Conservation (phyloP, 1,140 invertebrate genomes). For the Nephotettix cincticeps region DNA sequence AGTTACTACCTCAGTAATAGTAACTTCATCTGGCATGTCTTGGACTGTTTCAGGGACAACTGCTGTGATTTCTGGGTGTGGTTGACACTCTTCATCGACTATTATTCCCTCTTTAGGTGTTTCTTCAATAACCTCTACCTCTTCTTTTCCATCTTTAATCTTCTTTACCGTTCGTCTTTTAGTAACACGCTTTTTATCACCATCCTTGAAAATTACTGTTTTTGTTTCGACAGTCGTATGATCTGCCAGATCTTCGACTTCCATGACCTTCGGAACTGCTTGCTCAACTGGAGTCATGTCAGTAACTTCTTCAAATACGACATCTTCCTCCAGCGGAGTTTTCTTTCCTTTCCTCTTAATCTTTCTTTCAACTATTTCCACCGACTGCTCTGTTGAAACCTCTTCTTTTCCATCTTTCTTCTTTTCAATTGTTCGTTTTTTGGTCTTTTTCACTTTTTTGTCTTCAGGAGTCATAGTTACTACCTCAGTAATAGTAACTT, state of each 20-base stretch:
- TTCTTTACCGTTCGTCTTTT: conserved; percentile 41
- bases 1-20: conserved; percentile 47
- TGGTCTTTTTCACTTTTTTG: conserved; percentile 36
- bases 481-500: conserved; percentile 36
- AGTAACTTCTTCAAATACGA: conserved; percentile 35
- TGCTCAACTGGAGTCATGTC: conserved; percentile 41
- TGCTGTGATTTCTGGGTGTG: conserved; percentile 31
- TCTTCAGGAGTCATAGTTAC: conserved; percentile 35
- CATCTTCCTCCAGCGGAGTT: neutral
- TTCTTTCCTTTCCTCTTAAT: conserved; percentile 44
- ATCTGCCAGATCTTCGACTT: conserved; percentile 19
- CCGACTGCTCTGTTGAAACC: conserved; percentile 40
- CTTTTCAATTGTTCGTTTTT: conserved; percentile 42
- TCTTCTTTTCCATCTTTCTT: conserved; percentile 38
- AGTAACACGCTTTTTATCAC: conserved; percentile 36
- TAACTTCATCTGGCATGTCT: conserved; percentile 43
- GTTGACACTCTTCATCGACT: conserved; percentile 23
- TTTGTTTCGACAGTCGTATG: conserved; percentile 37
- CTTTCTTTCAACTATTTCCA: conserved; percentile 45
- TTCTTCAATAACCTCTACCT: conserved; percentile 40
- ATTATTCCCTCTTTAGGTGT: conserved; percentile 27
- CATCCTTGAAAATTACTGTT: conserved; percentile 19
- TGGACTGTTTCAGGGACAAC: conserved; percentile 33
- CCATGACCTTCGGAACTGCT: conserved; percentile 8
- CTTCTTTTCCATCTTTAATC: conserved; percentile 33